Conservation (phyloP, 2,113 vertebrate species). For the Albula glossodonta region DNA sequence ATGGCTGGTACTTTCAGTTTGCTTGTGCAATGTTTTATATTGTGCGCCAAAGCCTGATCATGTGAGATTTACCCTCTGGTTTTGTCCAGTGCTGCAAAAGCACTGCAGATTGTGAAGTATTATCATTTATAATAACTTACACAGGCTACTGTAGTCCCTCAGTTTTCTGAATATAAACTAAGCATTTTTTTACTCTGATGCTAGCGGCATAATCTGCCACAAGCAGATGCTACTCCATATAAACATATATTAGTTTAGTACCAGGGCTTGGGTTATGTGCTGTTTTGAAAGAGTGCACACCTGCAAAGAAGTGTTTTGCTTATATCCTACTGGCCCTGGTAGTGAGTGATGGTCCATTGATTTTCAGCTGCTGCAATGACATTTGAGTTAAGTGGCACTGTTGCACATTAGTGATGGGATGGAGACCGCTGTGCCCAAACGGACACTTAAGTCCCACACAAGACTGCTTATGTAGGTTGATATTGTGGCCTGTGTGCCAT, state of each 20-base stretch:
- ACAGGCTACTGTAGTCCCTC: not conserved
- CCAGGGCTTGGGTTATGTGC: not conserved
- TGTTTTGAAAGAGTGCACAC: not conserved
- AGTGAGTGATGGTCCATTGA: not conserved
- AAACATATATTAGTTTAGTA: not conserved
- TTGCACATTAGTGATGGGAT: not conserved
- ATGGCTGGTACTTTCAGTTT: slow-evolving; percentile 1
- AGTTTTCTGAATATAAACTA: slow-evolving; percentile 1
- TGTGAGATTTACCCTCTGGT: not conserved
- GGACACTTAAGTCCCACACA: not conserved
- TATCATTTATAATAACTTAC: not conserved
- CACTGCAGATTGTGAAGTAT: not conserved
- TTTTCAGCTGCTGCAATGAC: not conserved
- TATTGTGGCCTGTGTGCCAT: not conserved
- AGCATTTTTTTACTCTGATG: not conserved
- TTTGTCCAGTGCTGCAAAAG: not conserved
- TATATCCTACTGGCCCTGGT: not conserved
- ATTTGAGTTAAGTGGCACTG: not conserved
- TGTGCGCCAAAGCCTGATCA: not conserved
- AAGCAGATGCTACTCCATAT: not conserved
- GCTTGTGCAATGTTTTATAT: slow-evolving; percentile 13
- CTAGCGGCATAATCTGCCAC: not conserved
- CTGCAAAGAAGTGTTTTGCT: not conserved
- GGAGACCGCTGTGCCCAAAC: not conserved
- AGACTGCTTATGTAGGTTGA: not conserved